A percentile compares a stretch with the other conserved stretches of the same genome.
These are phyloP conservation scores for Choristoneura fumiferana DNA, from an alignment of 1,140 invertebrate genomes.

Conservation along the genomic window DNA sequence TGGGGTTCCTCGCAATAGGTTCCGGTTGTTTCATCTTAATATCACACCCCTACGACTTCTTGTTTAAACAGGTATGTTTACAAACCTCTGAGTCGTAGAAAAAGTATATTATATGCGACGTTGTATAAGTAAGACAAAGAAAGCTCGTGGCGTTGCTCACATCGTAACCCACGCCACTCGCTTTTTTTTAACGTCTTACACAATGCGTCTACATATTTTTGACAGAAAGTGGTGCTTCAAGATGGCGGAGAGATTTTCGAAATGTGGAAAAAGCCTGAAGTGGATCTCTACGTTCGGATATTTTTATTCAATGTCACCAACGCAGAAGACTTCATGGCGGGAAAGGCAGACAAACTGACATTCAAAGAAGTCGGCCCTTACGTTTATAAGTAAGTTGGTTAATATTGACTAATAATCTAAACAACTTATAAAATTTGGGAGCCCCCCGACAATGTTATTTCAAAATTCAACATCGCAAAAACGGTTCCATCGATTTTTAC, in stretches of 20 bases:
- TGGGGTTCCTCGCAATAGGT: slow-evolving; percentile 82
- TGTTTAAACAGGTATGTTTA: slow-evolving; percentile 81
- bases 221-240: slow-evolving; percentile 85
- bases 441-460: too few species aligned
- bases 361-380: slow-evolving; percentile 93
- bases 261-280: slow-evolving; percentile 90
- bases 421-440: too few species aligned
- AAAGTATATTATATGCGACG: too few species aligned
- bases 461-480: too few species aligned
- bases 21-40: slow-evolving; percentile 81
- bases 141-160: too few species aligned
- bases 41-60: slow-evolving; percentile 84
- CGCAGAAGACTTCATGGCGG: slow-evolving; percentile 86
- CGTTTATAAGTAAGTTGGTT: slow-evolving; percentile 90
- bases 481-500: too few species aligned
- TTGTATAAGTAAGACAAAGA: too few species aligned
- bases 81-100: neutral
- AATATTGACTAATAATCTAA: too few species aligned
- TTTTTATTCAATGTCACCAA: slow-evolving; percentile 95
- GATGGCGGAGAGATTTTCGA: slow-evolving; percentile 90
- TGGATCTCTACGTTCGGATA: slow-evolving; percentile 90
- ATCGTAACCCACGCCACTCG: too few species aligned
- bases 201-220: slow-evolving; percentile 30
- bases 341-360: slow-evolving; percentile 84
- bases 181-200: too few species aligned